Percentiles rank a stretch among this genome's conserved stretches.
These are phyloP conservation scores for Euwallacea fornicatus DNA, from an alignment of 1,140 invertebrate genomes.

Conservation along the genomic window DNA sequence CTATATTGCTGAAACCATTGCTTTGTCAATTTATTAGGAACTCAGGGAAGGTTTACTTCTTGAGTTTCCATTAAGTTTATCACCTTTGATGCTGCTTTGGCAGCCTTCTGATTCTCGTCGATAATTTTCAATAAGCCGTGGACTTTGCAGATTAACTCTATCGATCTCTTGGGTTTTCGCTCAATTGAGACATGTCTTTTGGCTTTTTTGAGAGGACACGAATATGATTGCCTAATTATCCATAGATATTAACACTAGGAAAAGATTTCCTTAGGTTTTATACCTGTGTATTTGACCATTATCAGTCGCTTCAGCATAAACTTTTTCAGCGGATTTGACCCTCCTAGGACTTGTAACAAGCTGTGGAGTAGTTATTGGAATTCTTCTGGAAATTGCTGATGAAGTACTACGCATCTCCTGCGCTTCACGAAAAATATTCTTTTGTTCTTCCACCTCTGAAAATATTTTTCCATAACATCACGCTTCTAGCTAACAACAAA, in stretches of 20 bases:
- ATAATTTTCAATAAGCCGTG: too few species aligned
- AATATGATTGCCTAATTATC: neutral
- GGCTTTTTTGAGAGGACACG: constrained; percentile 2
- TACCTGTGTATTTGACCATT: constrained; percentile 12
- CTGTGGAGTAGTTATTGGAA: constrained; percentile 40
- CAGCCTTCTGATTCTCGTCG: too few species aligned
- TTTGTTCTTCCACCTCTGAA: constrained; percentile 8
- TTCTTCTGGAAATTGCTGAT: constrained; percentile 30
- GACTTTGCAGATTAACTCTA: too few species aligned
- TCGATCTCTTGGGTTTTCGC: neutral
- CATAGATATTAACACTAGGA: neutral
- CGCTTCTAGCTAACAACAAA: neutral
- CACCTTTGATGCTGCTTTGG: too few species aligned
- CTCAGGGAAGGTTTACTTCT: too few species aligned
- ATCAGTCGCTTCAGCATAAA: constrained; percentile 26
- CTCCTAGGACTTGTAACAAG: constrained; percentile 28
- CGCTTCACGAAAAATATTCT: neutral
- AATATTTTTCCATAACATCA: neutral
- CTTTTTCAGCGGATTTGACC: constrained; percentile 20
- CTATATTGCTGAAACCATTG: too few species aligned
- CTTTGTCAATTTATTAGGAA: too few species aligned
- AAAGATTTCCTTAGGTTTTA: neutral
- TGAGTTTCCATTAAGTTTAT: too few species aligned
- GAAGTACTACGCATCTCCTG: constrained; percentile 4
- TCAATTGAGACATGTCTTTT: neutral